phyloP scores from a whole-genome alignment of 2,888 invertebrate genomes.

The Phorcus lineatus region DNA sequence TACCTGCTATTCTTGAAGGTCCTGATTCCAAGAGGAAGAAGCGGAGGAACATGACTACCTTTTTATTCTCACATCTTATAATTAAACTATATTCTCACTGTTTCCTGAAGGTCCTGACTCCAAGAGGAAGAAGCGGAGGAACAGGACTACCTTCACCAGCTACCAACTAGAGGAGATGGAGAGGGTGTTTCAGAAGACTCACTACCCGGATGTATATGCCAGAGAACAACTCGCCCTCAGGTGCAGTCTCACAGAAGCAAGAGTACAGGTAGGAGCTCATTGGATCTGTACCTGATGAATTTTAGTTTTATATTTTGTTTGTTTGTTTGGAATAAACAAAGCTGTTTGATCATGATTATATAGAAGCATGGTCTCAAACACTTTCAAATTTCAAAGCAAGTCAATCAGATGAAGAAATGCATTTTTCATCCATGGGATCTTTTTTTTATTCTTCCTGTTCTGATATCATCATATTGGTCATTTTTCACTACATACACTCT shows the following conservation, averaged over 20 bases:
- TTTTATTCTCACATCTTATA: constrained; percentile 33
- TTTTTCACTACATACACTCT: too few relatives aligned
- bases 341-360: too few relatives aligned
- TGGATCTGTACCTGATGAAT: background rate
- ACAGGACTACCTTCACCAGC: constrained; percentile 75
- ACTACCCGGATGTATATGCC: constrained; percentile 76
- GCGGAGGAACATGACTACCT: constrained; percentile 74
- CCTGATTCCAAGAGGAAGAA: too few relatives aligned
- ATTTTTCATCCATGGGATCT: too few relatives aligned
- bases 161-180: constrained; percentile 76
- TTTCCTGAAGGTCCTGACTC: constrained; percentile 48
- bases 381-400: too few relatives aligned
- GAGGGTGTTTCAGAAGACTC: constrained; percentile 75
- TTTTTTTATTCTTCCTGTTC: too few relatives aligned
- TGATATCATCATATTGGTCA: too few relatives aligned
- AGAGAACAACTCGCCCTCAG: constrained; percentile 74
- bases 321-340: too few relatives aligned
- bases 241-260: constrained; percentile 74
- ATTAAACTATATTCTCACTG: too few relatives aligned
- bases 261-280: constrained; percentile 71
- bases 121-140: constrained; percentile 74
- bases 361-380: too few relatives aligned
- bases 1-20: constrained; percentile 31
- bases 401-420: too few relatives aligned
- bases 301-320: too few relatives aligned